Base-by-base conservation (phyloP, 1,140 invertebrate genomes). In the Papilio dardanus region DNA sequence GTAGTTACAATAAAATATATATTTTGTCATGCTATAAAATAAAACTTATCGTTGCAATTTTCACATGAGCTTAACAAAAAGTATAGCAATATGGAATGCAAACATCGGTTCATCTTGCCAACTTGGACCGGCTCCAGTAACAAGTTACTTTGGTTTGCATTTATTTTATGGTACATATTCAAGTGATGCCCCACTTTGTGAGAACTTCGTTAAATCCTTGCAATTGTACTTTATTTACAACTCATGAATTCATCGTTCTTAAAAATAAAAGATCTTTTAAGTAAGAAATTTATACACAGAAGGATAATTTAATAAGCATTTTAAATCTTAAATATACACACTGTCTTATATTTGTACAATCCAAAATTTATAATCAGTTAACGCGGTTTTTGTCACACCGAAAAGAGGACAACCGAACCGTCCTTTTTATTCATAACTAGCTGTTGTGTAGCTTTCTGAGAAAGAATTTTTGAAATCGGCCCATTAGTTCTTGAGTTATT, bases 131-230 rank as follows among this genome's bases (percentile, higher is more conserved):
- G 67, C 35, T 69, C 67, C 67, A 69, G 67, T 69, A 69, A 40
- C 67, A 69, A 69, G 67, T 69, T 69, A 69, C 31, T 69, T 69
- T 69, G 67, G 67, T 69, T 69, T 42, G 33, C 67, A 69, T 69
- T 69, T 40, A 69, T 69, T 69, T 69, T 69, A 69, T 40, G 19
- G 8, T 24, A 7, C 35, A 69, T 69, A 33, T 66, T 66, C 28
- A 35, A 66, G 30, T 66, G 31, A 66, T 66, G 31, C 65, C 28
- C 24, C 54, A 62, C 54, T 62, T 62, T 62, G 54, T 58, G 54
- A 28, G 54, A 16, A 58, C 21, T 21, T 62, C 54, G 54, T 62
- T 28, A 62, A 62, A 62, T 62, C 54, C 54, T 62, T 30, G 5
- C 54, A 62, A 62, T 30, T 30, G 3, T 62, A 24, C 19, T 62